These are phyloP conservation scores for Sinotaia quadrata DNA, from an alignment of 2,888 invertebrate genomes.

Conservation along the genomic window DNA sequence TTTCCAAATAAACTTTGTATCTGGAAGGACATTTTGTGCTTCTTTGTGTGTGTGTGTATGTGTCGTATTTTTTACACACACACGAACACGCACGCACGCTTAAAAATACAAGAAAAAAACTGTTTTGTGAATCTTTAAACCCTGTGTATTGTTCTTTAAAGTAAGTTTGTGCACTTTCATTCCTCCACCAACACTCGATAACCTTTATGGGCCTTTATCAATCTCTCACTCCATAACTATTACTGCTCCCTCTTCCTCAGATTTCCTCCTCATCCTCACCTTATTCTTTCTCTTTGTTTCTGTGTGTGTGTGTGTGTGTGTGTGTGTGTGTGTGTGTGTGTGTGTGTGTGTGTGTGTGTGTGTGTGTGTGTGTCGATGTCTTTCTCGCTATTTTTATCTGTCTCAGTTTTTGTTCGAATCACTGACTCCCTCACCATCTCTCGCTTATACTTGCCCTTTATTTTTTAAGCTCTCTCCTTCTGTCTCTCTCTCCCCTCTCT, in stretches of 20 bases:
- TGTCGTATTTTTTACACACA: too few species aligned
- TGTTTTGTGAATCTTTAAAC: too few species aligned
- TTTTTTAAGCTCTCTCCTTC: too few species aligned
- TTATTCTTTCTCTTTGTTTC: not conserved
- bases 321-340: slow-evolving; percentile 16
- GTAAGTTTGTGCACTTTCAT: too few species aligned
- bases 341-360: slow-evolving; percentile 8
- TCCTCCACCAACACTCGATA: too few species aligned
- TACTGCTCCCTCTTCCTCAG: not conserved
- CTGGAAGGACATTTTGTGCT: too few species aligned
- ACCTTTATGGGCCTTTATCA: too few species aligned
- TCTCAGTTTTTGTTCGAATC: not conserved
- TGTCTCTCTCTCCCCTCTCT: slow-evolving; percentile 17
- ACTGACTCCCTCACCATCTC: slow-evolving; percentile 5
- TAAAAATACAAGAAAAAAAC: too few species aligned
- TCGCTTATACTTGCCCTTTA: slow-evolving; percentile 7
- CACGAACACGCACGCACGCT: too few species aligned
- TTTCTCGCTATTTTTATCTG: not conserved
- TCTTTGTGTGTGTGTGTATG: too few species aligned
- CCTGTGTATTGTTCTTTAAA: too few species aligned
- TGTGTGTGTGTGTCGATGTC: slow-evolving; percentile 6
- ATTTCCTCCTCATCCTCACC: not conserved
- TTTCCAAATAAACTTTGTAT: too few species aligned
- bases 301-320: slow-evolving; percentile 4
- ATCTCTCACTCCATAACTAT: not conserved